These are phyloP conservation scores for Erinaceus europaeus DNA, from an alignment of 2,113 vertebrate species.

Conservation along the genomic window DNA sequence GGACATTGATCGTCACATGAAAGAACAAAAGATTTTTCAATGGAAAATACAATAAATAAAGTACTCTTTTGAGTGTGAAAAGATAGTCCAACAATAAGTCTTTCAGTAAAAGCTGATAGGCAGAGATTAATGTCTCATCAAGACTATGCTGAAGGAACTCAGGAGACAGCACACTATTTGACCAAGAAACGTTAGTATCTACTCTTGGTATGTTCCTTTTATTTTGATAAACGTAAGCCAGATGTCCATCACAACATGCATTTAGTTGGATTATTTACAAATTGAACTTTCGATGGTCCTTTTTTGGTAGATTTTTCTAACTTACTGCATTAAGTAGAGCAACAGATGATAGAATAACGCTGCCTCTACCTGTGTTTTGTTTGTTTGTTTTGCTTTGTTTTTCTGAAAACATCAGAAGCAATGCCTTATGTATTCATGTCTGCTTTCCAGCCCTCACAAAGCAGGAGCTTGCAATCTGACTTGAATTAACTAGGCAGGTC, in stretches of 20 bases:
- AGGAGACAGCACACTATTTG: not conserved
- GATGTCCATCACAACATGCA: not conserved
- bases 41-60: constrained; percentile 44
- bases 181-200: not conserved
- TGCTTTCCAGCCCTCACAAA: not conserved
- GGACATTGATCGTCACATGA: not conserved
- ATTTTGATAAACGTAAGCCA: not conserved
- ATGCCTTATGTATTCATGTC: not conserved
- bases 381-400: too few relatives aligned
- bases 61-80: constrained; percentile 16
- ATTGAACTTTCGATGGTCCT: not conserved
- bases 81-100: constrained; percentile 44
- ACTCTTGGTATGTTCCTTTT: not conserved
- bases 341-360: not conserved
- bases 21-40: constrained; percentile 43
- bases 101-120: not conserved
- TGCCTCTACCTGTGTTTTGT: too few relatives aligned
- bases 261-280: not conserved
- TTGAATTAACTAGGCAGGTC: constrained; percentile 7
- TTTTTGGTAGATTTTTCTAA: not conserved
- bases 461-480: not conserved
- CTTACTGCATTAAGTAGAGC: not conserved
- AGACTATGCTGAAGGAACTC: not conserved
- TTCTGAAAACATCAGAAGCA: not conserved
- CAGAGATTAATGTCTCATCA: not conserved